Percentiles rank a stretch among this genome's conserved stretches.
Conservation (phyloP, 2,888 invertebrate genomes). For the Sphinx pinastri region DNA sequence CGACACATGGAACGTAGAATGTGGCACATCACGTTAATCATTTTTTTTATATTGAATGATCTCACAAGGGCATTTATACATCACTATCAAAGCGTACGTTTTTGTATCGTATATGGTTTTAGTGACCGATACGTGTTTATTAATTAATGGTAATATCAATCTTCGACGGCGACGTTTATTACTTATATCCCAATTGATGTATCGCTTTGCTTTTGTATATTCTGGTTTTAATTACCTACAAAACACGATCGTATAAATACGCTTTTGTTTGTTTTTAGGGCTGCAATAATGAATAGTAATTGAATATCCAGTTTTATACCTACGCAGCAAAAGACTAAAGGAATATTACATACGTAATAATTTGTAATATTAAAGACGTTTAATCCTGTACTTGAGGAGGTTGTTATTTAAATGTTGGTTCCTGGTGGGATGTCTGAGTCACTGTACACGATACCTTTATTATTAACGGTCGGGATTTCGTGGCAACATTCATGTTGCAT, state of each 20-base stretch:
- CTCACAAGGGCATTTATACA: not conserved
- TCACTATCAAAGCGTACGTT: not conserved
- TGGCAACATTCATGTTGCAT: too few species aligned
- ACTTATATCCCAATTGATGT: not conserved
- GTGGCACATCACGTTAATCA: too few species aligned
- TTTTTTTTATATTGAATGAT: not conserved
- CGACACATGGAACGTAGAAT: too few species aligned
- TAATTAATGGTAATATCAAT: constrained; percentile 1
- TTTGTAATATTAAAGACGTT: too few species aligned
- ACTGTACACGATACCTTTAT: too few species aligned
- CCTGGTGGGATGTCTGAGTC: too few species aligned
- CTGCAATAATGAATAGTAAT: not conserved
- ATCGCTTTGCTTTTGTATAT: not conserved
- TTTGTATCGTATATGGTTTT: constrained; percentile 1
- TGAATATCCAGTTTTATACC: too few species aligned
- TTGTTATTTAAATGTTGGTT: too few species aligned
- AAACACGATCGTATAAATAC: not conserved
- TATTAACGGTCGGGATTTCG: too few species aligned
- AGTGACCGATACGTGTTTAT: constrained; percentile 1
- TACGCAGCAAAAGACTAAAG: too few species aligned
- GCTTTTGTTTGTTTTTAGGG: not conserved
- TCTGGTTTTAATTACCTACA: not conserved
- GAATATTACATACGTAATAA: not conserved
- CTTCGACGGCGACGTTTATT: constrained; percentile 9
- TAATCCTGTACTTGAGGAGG: too few species aligned